Evolutionary conservation across 2,797 vertebrate species (phyloP), one percentile per base, ranked within the genome.

Genomic region (Propithecus perrieri): DNA sequence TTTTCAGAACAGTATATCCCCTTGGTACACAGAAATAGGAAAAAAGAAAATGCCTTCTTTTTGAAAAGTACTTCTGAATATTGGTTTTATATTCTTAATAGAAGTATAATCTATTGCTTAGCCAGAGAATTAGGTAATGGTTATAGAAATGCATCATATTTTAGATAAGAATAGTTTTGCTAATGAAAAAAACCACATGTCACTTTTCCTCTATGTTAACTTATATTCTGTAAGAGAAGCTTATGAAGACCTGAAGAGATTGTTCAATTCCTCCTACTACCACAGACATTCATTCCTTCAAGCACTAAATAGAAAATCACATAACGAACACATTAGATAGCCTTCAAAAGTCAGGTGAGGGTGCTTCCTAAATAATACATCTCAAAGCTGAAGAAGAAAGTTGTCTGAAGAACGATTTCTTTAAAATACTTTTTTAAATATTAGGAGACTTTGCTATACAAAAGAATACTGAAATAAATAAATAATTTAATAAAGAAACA

Each of bases 191-290:
- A 96, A 85, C 26, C 28, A 72, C 41, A 17, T 33, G 33, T 76
- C 80, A 69, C 55, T 94, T 88, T 95, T 92, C 75, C 89, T 95
- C 57, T 91, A 7, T 24, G 22, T 72, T 87, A 91, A 86, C 12
- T 94, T 75, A 89, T 81, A 15, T 87, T 95, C 79, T 91, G 28
- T n/a, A 97, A 81, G 41, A 91, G 24, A 89, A 83, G 57, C 71
- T 95, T 80, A 95, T 97, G 89, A 96, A 87, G 95, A 97, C 96
- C 59, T 89, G 83, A 94, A 84, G 59, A 97, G 41, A 75, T 10
- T 89, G 7, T 48, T 94, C n/a, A 33, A 61, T 93, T 85, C 71
- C 69, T 85, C n/a, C 46, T 43, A 71, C 13, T 43, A 69, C 30
- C 26, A 79, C 20, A 80, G 89, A 48, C 50, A 94, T 91, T 89